These are phyloP conservation scores for Schrankia costaestrigalis DNA, from an alignment of 2,888 invertebrate species.

Conservation along the genomic window DNA sequence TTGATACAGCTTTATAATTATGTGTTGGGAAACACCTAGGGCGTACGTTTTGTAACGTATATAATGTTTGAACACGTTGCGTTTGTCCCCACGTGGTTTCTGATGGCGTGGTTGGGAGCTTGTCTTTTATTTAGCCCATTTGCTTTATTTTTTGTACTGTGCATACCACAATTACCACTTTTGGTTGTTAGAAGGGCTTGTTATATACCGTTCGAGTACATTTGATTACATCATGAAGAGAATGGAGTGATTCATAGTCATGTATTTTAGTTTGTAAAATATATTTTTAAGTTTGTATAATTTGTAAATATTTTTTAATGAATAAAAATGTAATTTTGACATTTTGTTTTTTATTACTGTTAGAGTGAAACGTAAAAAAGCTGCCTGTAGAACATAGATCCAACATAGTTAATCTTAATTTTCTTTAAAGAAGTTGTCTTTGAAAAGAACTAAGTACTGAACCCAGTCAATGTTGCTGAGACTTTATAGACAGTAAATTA, in stretches of 20 bases:
- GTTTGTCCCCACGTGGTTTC: constrained; percentile 78
- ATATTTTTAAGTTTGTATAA: constrained; percentile 36
- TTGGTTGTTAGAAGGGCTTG: constrained; percentile 83
- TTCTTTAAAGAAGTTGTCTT: too few relatives aligned
- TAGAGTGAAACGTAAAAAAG: constrained; percentile 3
- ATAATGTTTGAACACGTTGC: constrained; percentile 70
- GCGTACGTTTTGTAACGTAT: constrained; percentile 28
- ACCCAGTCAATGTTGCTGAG: too few relatives aligned
- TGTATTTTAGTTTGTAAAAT: constrained; percentile 27
- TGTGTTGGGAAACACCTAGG: constrained; percentile 41
- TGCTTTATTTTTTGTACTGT: constrained; percentile 83
- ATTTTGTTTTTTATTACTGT: constrained; percentile 12
- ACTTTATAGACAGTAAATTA: too few relatives aligned
- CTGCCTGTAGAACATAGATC: too few relatives aligned
- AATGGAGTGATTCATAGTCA: constrained; percentile 29
- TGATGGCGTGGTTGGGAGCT: constrained; percentile 83
- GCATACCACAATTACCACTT: constrained; percentile 85
- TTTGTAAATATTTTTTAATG: constrained; percentile 44
- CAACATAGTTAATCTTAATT: too few relatives aligned
- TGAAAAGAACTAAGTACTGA: too few relatives aligned
- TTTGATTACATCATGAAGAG: constrained; percentile 50
- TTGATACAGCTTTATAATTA: constrained; percentile 47
- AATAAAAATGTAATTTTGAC: constrained; percentile 31
- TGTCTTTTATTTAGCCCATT: constrained; percentile 85
- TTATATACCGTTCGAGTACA: constrained; percentile 84